Evolutionary conservation across 92 coral and sea anemone species (phyloP), one percentile per base, ranked within the genome.

Genomic region (Heliopora coerulea): DNA sequence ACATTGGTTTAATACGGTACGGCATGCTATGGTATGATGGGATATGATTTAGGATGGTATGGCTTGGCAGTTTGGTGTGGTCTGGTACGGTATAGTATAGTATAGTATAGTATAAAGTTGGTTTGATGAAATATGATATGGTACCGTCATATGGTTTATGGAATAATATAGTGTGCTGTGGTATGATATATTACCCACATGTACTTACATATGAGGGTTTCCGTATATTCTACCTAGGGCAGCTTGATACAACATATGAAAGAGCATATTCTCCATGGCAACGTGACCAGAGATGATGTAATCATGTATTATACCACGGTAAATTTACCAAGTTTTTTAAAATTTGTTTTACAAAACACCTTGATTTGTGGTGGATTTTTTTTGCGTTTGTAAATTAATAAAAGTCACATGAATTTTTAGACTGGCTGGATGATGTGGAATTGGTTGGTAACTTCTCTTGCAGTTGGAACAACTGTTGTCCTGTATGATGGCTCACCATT

Each of bases 391-490:
- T n/a, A n/a, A n/a, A n/a, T n/a, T n/a, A n/a, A n/a, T n/a, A n/a
- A n/a, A n/a, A n/a, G n/a, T n/a, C n/a, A n/a, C n/a, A n/a, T n/a
- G n/a, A n/a, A n/a, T n/a, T 39, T 31, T 31, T 74, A 93, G 98
- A 93, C 98, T 67, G 98, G 98, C 8, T 93, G 98, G 98, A 93
- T 93, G 98, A 93, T 93, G 98, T 93, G 98, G 98, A 93, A 93
- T 88, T 93, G 98, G 98, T 40, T 93, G 56, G 96, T 93, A 54
- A 85, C 96, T 2, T 88, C 95, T 5, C 83, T 93, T 11, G 96
- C 96, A 74, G 86, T 86, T 24, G 98, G 98, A 25, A 85, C 95
- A 19, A 81, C 98, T 42, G 72, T 93, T 12, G 91, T 93, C 14
- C 84, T 93, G 40, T 93, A 87, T 73, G 98, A 93, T 54, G 98